Evolutionary conservation across 2,888 invertebrate genomes (phyloP).

Genomic region (Antitype chi): DNA sequence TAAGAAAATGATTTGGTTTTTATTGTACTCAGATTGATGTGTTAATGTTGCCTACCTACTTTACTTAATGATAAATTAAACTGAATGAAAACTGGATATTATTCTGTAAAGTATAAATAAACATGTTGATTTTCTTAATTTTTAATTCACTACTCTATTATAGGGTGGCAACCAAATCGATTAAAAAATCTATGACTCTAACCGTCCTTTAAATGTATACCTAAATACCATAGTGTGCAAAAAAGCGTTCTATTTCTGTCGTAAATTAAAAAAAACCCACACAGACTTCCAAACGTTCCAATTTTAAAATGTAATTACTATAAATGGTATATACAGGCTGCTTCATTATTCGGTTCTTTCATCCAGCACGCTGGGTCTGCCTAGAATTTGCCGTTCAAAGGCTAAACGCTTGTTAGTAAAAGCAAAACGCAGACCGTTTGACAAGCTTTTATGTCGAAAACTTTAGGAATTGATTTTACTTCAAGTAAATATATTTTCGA

Average conservation of each 20-base stretch:
- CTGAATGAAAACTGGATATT: neutral
- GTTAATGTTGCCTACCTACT: neutral
- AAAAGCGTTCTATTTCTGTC: accelerated
- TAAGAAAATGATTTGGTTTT: slow-evolving; percentile 8
- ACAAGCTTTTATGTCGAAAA: slow-evolving; percentile 50
- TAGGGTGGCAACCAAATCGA: neutral
- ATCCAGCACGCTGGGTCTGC: slow-evolving; percentile 20
- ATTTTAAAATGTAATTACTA: slow-evolving; percentile 24
- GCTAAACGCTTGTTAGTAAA: slow-evolving; percentile 59
- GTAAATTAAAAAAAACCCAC: neutral
- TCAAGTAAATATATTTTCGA: slow-evolving; percentile 21
- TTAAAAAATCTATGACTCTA: neutral
- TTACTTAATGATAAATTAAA: neutral
- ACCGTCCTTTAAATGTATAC: too few species aligned
- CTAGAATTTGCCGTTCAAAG: slow-evolving; percentile 50
- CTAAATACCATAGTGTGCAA: neutral
- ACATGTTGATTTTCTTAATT: neutral
- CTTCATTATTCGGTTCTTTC: slow-evolving; percentile 49
- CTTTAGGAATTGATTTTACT: slow-evolving; percentile 52
- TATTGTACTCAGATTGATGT: neutral
- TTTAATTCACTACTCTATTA: neutral
- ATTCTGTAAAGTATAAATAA: neutral
- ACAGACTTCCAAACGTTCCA: neutral
- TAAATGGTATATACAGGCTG: slow-evolving; percentile 26
- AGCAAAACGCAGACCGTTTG: slow-evolving; percentile 48